Base-by-base conservation (phyloP, 2,888 invertebrate genomes). In the Tholera decimalis region DNA sequence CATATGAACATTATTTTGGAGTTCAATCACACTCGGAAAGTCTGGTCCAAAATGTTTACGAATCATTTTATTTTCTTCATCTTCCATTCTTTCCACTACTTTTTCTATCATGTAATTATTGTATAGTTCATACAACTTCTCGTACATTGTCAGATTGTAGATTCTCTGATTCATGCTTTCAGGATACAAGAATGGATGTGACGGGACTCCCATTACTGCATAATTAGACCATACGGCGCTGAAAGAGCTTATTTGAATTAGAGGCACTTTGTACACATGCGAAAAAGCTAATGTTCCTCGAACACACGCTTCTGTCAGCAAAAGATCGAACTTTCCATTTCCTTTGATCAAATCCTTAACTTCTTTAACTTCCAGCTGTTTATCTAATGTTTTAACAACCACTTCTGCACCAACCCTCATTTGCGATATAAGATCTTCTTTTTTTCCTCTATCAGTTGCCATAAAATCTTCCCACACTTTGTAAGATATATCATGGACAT, bases 161-260 rank as follows among this genome's bases (percentile, higher is more conserved):
- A 86, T 8, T 57, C 65, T 85, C n/a, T 82, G 79, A 3, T 62
- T 71, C 0, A 78, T 6, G 7, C 3, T 0, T 15, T 15, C 35
- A 15, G 35, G 35, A 35, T 35, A 35, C 6, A 35, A 35, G 8
- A 35, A 35, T 1, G 88, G 88, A 72, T 90, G 88, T 3, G 35
- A 56, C 1, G 88, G 81, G 0, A 83, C 83, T 8, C 91, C 91
- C 3, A 90, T 49, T 0, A 55, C 35, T 33, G 80, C 65, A 50
- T 82, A 79, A n/a, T 80, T 85, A 7, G 47, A 50, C 7, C 22
- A 26, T 0, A 73, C 1, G 0, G 77, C 61, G 9, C 85, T 85
- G 3, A 89, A 78, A 0, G 91, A 90, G 62, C 89, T 89, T 0
- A 91, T 63, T 68, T 79, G 78, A n/a, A 91, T 88, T 0, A 86